Evolutionary conservation across 2,113 vertebrate genomes (phyloP), one percentile per base, ranked within the genome.

Genomic region (Boleophthalmus pectinirostris): DNA sequence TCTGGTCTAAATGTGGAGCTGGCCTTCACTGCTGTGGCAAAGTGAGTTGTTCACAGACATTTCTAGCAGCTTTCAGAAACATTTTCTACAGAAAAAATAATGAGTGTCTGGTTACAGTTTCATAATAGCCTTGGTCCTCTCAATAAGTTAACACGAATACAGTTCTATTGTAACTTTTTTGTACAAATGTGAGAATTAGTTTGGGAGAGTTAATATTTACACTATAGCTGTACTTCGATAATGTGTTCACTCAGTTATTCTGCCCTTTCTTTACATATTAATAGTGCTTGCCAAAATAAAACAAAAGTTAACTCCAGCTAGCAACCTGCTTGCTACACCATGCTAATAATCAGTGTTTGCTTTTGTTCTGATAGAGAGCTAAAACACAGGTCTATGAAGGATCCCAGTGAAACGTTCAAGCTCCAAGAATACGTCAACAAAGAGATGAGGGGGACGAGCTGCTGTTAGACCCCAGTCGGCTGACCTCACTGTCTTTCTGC

Each of bases 1-100:
- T 95, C 92, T 0, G 96, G 97, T 68, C 92, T 97, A 77, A 98
- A 98, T 0, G 95, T 98, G 15, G 97, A 98, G 45, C 79, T 98
- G 82, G 96, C 96, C 0, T 98, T 98, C 92, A 97, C 88, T 5
- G 97, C 96, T 78, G 95, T 97, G 0, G 97, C 96, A 5, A 97
- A 96, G 97, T 98, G 82, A 96, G 96, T 21, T 67, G 10, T 66
- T 1, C 29, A 21, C 0, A 25, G 15, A 33, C 18, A 18, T 20
- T 66, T 21, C 47, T 49, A 15, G 60, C 2, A 14, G 45, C 5
- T 57, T 56, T n/a, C n/a, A 56, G 53, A 20, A 6, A 56, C 14
- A 49, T 14, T 38, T 38, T 38, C 5, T 38, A 38, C 35, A 43
- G 38, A 43, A 43, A 43, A 38, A 38, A 43, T 29, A 29, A 29